Conservation (phyloP, 2,113 vertebrate species). For the Heterocephalus glaber region DNA sequence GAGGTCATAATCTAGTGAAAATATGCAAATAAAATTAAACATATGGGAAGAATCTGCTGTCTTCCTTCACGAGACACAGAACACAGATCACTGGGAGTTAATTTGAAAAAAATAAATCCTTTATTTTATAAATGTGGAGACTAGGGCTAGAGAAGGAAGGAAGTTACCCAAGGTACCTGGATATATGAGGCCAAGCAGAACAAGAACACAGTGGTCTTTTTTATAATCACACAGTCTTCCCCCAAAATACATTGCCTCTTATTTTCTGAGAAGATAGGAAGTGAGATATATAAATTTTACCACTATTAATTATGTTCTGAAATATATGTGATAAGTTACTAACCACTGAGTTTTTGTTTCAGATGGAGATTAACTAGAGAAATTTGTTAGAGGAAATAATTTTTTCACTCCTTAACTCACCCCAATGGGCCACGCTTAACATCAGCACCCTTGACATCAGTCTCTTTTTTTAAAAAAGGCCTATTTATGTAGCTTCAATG, state of each 20-base stretch:
- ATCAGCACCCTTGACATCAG: not conserved
- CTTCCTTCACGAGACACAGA: not conserved
- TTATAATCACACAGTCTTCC: not conserved
- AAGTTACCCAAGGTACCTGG: not conserved
- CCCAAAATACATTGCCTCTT: no score
- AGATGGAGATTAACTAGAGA: not conserved
- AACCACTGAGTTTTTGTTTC: not conserved
- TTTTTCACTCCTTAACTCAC: not conserved
- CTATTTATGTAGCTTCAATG: conserved; percentile 1
- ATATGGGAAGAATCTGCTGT: not conserved
- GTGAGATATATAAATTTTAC: not conserved
- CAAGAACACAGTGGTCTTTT: not conserved
- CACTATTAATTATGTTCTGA: not conserved
- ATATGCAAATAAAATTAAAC: not conserved
- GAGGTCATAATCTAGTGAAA: not conserved
- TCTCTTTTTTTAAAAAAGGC: not conserved
- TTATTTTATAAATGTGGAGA: not conserved
- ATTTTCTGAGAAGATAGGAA: not conserved
- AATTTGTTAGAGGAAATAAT: not conserved
- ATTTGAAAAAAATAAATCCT: not conserved
- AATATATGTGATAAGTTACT: not conserved
- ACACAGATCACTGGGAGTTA: no score
- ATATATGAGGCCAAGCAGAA: fast-evolving
- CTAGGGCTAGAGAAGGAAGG: not conserved
- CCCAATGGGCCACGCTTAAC: not conserved